A percentile compares a stretch with the other conserved stretches of the same genome.
phyloP scores from a whole-genome alignment of 2,797 vertebrate genomes.

The Pempheris klunzingeri region DNA sequence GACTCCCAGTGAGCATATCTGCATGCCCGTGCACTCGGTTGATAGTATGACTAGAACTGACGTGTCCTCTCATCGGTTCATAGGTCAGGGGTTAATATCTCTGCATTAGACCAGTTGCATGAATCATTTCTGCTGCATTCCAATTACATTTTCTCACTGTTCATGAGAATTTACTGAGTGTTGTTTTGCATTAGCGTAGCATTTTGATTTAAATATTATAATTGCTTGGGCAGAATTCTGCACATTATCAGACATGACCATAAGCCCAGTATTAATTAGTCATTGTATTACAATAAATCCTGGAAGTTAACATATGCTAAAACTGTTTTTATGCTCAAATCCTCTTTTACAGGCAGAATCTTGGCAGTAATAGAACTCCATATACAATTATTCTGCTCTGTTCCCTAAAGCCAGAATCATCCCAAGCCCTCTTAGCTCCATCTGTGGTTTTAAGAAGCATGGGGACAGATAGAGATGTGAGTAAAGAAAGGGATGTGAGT shows the following conservation, averaged over 20 bases:
- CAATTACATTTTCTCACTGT: neutral
- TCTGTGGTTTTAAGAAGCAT: conserved; percentile 29
- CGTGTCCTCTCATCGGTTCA: conserved; percentile 4
- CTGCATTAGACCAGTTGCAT: too few relatives aligned
- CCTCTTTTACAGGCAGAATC: conserved; percentile 1
- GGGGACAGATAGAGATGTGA: conserved; percentile 55
- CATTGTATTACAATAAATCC: neutral
- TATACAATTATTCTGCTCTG: neutral
- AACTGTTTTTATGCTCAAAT: conserved; percentile 1
- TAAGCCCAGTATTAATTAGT: conserved; percentile 5
- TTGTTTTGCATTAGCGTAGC: neutral
- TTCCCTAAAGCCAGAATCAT: neutral
- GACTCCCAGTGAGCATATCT: conserved; percentile 4
- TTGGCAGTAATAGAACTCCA: neutral
- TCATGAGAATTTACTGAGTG: neutral
- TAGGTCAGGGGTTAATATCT: conserved; percentile 24
- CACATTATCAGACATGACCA: neutral
- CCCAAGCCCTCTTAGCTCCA: neutral
- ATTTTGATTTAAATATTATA: neutral
- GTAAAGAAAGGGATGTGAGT: conserved; percentile 49
- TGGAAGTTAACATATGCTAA: neutral
- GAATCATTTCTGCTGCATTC: too few relatives aligned
- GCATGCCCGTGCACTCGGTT: neutral
- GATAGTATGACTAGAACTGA: conserved; percentile 1
- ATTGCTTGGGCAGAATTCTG: neutral